Evolutionary conservation across 2,888 invertebrate genomes (phyloP), one percentile per base, ranked within the genome.

Genomic region (Coleophora deauratella): DNA sequence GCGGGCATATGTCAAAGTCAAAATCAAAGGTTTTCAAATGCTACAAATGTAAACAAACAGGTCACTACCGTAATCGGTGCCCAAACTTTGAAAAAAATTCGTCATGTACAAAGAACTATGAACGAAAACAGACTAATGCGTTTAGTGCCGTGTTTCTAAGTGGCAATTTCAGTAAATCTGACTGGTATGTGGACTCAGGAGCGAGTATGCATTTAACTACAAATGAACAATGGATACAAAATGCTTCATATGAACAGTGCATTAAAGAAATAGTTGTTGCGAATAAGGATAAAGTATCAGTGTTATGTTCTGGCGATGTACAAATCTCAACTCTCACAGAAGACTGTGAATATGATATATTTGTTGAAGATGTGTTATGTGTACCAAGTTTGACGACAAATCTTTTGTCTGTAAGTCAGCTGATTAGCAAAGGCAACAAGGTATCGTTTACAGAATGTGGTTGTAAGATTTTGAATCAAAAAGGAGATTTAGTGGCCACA

Each of bases 401-500:
- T 28, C 30, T 50, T 9, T 33, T 49, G 15, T 49, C 49, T 32
- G 43, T 45, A 2, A 49, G 49, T 38, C 35, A 45, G 37, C 40
- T 55, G 21, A 52, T 56, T 13, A 31, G 36, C 35, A 50, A 51
- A 40, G 57, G 55, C 15, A 55, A 57, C 43, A 51, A 33, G 38
- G 51, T 53, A 15, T 33, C 31, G 28, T 55, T 56, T 36, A 52
- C 34, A 14, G 35, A 43, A 27, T 3, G 50, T 44, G 46, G 50
- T 40, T 57, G 52, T 43, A 28, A 47, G 28, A 51, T 58, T 43
- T 44, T 36, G 28, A 51, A 53, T 33, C 34, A 38, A 42, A n/a
- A 8, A 21, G 42, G 38, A 32, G 44, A 37, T 33, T 41, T 55
- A 7, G 52, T 57, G 7, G 54, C 46, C 40, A 50, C 47, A 38